phyloP scores from a whole-genome alignment of 2,797 vertebrate species.

The Pangasius macronema region DNA sequence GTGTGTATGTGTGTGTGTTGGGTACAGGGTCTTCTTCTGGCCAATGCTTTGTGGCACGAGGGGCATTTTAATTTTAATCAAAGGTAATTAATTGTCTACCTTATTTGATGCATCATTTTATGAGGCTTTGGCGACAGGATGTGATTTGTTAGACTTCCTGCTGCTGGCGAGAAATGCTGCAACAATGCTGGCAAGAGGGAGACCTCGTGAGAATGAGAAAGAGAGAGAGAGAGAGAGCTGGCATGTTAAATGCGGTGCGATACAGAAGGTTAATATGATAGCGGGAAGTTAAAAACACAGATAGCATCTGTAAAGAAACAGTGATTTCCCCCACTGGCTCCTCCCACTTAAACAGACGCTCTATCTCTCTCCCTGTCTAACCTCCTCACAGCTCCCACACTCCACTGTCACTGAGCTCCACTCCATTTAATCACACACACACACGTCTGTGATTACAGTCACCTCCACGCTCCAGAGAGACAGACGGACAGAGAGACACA shows the following conservation, averaged over 20 bases:
- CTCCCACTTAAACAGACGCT: constrained; percentile 45
- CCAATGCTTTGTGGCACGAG: constrained; percentile 14
- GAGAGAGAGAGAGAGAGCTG: neutral
- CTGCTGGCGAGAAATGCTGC: constrained; percentile 44
- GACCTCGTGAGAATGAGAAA: constrained; percentile 3
- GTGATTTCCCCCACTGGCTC: constrained; percentile 52
- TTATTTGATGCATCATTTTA: constrained; percentile 54
- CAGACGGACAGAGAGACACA: constrained; percentile 27
- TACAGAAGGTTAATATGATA: constrained; percentile 46
- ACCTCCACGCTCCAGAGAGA: constrained; percentile 48
- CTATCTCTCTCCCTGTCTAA: constrained; percentile 27
- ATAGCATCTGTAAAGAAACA: constrained; percentile 43
- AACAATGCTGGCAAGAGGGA: constrained; percentile 36
- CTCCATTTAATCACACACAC: constrained; percentile 62
- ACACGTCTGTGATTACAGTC: constrained; percentile 57
- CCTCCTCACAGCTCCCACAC: constrained; percentile 45
- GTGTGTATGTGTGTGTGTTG: neutral
- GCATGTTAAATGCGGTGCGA: constrained; percentile 33
- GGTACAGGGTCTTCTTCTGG: constrained; percentile 42
- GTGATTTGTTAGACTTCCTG: constrained; percentile 46
- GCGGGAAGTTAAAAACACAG: constrained; percentile 7
- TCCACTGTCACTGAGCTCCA: constrained; percentile 56
- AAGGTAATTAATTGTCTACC: constrained; percentile 60
- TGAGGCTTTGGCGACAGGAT: constrained; percentile 54
- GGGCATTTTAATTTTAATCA: constrained; percentile 58